A percentile compares a stretch with the other conserved stretches of the same genome.
phyloP scores from a whole-genome alignment of 2,113 vertebrate species.

The Dasyornis broadbenti region DNA sequence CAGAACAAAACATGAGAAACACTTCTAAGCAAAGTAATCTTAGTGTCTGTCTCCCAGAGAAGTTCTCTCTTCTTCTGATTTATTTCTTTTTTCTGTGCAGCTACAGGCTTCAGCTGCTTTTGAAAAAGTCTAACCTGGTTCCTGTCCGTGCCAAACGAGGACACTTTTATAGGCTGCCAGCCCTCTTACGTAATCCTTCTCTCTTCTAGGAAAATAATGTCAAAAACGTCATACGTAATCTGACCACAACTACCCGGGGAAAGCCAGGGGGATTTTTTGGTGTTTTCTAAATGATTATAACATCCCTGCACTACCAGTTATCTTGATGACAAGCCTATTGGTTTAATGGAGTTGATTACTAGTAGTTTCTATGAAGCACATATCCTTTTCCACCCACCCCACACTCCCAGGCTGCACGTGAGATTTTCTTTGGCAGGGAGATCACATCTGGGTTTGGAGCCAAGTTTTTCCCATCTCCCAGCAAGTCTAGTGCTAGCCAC shows the following conservation, averaged over 20 bases:
- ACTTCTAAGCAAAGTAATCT: neutral
- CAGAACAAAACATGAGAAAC: neutral
- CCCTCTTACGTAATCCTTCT: neutral
- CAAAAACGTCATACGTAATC: neutral
- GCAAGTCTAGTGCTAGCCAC: neutral
- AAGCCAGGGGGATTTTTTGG: conserved; percentile 14
- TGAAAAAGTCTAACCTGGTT: neutral
- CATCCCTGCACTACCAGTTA: neutral
- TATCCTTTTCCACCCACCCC: neutral
- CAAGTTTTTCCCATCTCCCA: neutral
- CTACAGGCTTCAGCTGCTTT: neutral
- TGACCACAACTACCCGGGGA: conserved; percentile 1
- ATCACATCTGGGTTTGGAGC: neutral
- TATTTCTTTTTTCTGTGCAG: neutral
- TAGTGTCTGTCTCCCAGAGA: neutral
- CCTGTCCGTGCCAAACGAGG: neutral
- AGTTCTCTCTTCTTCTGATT: neutral
- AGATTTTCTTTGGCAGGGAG: neutral
- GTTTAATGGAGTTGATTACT: neutral
- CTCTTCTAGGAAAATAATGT: conserved; percentile 2
- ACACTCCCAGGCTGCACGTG: fast-evolving
- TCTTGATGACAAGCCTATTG: neutral
- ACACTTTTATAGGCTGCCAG: conserved; percentile 32
- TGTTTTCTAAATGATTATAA: neutral
- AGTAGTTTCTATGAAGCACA: neutral